phyloP scores from a whole-genome alignment of 2,797 vertebrate genomes.

The Channallabes apus region DNA sequence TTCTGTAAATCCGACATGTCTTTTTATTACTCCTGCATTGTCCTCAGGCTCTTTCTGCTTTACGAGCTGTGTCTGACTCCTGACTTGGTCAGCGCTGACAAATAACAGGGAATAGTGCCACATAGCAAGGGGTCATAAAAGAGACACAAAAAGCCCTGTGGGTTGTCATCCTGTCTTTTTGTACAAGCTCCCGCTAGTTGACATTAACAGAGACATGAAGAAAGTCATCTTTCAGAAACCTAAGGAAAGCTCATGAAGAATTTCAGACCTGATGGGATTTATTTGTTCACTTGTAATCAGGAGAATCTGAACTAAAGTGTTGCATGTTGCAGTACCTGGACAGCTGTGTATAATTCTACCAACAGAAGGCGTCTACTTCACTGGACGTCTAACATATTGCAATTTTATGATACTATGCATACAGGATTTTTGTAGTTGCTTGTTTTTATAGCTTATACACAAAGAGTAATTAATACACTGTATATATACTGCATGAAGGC shows the following conservation, averaged over 20 bases:
- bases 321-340: too few species aligned
- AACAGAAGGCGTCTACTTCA: too few species aligned
- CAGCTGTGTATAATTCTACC: too few species aligned
- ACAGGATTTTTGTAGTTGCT: too few species aligned
- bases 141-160: constrained; percentile 38
- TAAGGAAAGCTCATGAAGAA: not conserved
- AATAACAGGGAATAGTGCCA: constrained; percentile 46
- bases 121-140: constrained; percentile 57
- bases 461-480: too few species aligned
- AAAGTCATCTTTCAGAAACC: not conserved
- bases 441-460: too few species aligned
- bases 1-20: constrained; percentile 17
- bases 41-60: constrained; percentile 50
- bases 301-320: not conserved
- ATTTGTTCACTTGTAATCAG: not conserved
- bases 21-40: constrained; percentile 40
- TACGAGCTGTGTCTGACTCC: constrained; percentile 55
- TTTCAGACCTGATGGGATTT: not conserved
- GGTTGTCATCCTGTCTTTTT: constrained; percentile 46
- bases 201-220: not conserved
- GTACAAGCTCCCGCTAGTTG: constrained; percentile 10
- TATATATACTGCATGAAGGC: too few species aligned
- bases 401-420: too few species aligned
- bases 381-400: too few species aligned
- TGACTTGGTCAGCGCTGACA: constrained; percentile 54